These are phyloP conservation scores for Caiman crocodilus DNA, from an alignment of 2,797 vertebrate genomes.

Conservation along the genomic window DNA sequence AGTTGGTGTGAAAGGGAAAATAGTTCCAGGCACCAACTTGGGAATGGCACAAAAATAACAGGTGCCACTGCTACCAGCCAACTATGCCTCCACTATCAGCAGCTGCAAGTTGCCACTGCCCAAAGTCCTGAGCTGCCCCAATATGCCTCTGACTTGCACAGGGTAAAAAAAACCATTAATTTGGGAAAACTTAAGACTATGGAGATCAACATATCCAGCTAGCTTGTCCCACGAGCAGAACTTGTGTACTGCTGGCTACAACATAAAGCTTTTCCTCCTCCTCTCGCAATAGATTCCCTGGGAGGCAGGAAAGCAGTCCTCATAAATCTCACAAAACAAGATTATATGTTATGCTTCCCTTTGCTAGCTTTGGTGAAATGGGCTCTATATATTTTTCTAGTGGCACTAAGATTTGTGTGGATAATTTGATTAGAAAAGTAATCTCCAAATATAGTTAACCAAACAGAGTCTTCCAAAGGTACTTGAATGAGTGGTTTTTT, in stretches of 20 bases:
- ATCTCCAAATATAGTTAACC: not conserved
- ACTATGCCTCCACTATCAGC: not conserved
- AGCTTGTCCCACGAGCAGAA: not conserved
- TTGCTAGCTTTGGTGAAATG: not conserved
- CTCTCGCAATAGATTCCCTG: not conserved
- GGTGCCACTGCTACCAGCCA: not conserved
- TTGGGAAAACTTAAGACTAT: no score
- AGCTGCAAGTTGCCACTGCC: not conserved
- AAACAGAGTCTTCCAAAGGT: not conserved
- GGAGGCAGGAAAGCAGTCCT: not conserved
- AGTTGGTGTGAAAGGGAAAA: no score
- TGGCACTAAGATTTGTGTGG: not conserved
- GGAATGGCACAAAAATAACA: no score
- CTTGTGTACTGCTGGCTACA: not conserved
- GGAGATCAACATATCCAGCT: not conserved
- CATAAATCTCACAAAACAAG: not conserved
- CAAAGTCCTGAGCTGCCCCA: not conserved
- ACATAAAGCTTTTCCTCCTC: not conserved
- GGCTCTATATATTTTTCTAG: not conserved
- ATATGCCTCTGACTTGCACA: no score
- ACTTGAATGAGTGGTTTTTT: conserved; percentile 22
- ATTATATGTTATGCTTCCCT: not conserved
- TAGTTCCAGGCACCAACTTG: no score
- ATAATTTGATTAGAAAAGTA: not conserved
- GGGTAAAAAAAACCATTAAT: no score